Base-by-base conservation (phyloP, 2,797 vertebrate genomes). In the Pseudochromis fuscus region DNA sequence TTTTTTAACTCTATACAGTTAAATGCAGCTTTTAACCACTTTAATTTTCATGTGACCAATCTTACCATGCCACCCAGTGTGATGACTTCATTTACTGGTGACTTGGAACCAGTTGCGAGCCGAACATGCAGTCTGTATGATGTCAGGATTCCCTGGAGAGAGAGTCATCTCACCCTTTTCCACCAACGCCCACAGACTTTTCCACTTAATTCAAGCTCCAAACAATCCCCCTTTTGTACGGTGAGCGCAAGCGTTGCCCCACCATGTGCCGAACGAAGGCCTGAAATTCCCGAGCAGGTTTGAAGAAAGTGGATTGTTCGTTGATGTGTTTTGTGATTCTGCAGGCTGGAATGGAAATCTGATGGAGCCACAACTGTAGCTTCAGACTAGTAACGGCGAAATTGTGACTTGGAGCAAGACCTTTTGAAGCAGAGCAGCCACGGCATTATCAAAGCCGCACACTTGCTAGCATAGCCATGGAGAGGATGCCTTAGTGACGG, bases 201-300 rank as follows among this genome's bases (percentile, higher is more conserved):
- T 90, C 84, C 82, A 87, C 84, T 87, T 88, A 80, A 86, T 85
- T 88, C 87, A 77, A 72, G 45, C 42, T 21, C 31, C 25, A 48
- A 52, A 92, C 90, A 93, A 91, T 92, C 75, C 21, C 35, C 56
- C 83, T 75, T 87, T 92, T 92, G 87, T 92, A 38, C n/a, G 4
- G 21, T 3, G 28, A 75, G 67, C 18, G 61, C 76, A 67, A 73
- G 67, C 72, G 71, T 67, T 21, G 55, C 67, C 27, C 3, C 38
- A 42, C 81, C 84, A 55, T 83, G 73, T 48, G 73, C 79, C 53
- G 71, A 87, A 71, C 38, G 57, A 81, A 88, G 58, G 77, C 76
- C n/a, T 3, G 67, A 69, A 81, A 84, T 80, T 79, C 67, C 77
- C 24, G 15, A 84, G 61, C 64, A 56, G 75, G 23, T 73, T 81